Conservation (phyloP, 2,113 vertebrate genomes). For the Odontesthes bonariensis region DNA sequence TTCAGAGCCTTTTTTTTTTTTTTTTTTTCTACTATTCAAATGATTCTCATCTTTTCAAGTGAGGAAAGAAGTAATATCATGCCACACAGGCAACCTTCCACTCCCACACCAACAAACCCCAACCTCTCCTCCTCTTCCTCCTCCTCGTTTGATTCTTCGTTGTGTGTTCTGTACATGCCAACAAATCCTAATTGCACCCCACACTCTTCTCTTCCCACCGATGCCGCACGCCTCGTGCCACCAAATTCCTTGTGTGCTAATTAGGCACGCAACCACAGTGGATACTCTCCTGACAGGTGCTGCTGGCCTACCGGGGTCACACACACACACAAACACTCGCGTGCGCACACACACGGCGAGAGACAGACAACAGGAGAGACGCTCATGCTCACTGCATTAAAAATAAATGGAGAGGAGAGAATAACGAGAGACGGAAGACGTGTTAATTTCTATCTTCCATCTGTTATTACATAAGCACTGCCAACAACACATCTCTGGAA, state of each 20-base stretch:
- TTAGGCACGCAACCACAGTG: slow-evolving; percentile 95
- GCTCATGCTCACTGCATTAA: slow-evolving; percentile 92
- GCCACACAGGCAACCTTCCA: slow-evolving; percentile 56
- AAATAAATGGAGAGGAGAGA: slow-evolving; percentile 92
- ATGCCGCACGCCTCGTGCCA: slow-evolving; percentile 83
- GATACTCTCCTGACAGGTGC: slow-evolving; percentile 99
- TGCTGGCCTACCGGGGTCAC: slow-evolving; percentile 97
- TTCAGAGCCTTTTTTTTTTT: not conserved
- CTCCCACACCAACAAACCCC: slow-evolving; percentile 62
- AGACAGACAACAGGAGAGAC: slow-evolving; percentile 51
- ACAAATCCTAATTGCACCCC: slow-evolving; percentile 91
- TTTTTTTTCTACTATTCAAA: not conserved
- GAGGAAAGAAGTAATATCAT: slow-evolving; percentile 30
- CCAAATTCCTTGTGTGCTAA: slow-evolving; percentile 97
- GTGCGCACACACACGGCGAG: slow-evolving; percentile 10
- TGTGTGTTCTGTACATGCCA: slow-evolving; percentile 72
- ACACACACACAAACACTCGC: slow-evolving; percentile 78
- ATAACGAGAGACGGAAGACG: slow-evolving; percentile 94
- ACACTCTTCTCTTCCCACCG: slow-evolving; percentile 85
- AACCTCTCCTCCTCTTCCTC: slow-evolving; percentile 63
- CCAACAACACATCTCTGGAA: slow-evolving; percentile 92
- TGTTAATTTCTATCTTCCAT: slow-evolving; percentile 99
- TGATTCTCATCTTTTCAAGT: slow-evolving; percentile 17
- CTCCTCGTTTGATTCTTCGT: slow-evolving; percentile 57
- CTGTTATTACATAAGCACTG: slow-evolving; percentile 99